Evolutionary conservation across 2,888 invertebrate species (phyloP).

Genomic region (Sarcophaga subvicina): DNA sequence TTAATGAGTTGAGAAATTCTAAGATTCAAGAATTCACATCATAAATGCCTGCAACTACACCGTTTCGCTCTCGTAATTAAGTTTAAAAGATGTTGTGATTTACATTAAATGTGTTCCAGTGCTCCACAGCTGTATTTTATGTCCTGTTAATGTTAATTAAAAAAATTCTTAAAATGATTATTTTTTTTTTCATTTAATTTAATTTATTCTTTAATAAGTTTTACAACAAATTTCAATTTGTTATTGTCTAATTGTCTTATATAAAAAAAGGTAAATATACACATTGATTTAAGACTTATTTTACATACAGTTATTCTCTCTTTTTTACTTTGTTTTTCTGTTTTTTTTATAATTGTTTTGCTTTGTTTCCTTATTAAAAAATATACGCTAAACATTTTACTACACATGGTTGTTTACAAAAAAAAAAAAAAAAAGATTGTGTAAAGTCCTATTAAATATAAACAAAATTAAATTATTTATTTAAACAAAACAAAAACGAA

Average conservation of each 20-base stretch:
- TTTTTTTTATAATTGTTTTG: not conserved
- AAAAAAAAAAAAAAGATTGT: constrained; percentile 33
- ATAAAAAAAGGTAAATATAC: constrained; percentile 65
- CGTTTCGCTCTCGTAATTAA: no score
- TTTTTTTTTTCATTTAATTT: constrained; percentile 37
- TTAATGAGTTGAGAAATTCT: no score
- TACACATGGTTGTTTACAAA: constrained; percentile 50
- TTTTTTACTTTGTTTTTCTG: constrained; percentile 14
- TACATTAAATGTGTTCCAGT: no score
- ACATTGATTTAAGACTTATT: constrained; percentile 62
- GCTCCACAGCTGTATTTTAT: no score
- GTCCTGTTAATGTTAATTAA: not conserved
- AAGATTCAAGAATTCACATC: no score
- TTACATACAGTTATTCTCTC: constrained; percentile 42
- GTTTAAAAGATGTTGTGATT: no score
- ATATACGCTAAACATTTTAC: constrained; percentile 66
- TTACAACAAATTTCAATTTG: constrained; percentile 69
- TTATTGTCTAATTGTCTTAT: constrained; percentile 69
- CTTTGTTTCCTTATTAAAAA: constrained; percentile 33
- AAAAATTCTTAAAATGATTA: constrained; percentile 17
- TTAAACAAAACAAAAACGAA: not conserved
- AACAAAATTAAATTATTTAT: constrained; percentile 27
- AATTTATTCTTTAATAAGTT: constrained; percentile 61
- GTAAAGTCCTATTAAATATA: constrained; percentile 61
- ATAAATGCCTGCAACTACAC: no score